Base-by-base conservation (phyloP, 2,888 invertebrate species). In the Ephialtes manifestator region DNA sequence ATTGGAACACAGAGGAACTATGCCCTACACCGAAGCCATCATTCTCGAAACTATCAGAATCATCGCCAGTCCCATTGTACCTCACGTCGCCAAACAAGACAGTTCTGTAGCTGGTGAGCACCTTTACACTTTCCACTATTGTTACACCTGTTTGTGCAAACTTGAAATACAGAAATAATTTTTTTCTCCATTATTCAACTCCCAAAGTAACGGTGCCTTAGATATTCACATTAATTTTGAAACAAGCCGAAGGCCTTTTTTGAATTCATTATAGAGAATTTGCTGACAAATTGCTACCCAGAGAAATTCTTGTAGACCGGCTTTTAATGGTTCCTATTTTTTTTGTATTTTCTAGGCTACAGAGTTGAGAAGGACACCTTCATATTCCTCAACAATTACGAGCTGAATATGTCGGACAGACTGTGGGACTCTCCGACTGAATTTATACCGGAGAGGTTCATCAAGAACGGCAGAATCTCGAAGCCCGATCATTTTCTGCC, bases 401-500 rank as follows among this genome's bases (percentile, higher is more conserved):
- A 96, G 48, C 93, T 96, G 55, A 96, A 96, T 92, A 96, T 96
- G 95, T 96, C 96, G 10, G 94, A 95, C 1, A 93, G 95, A 31
- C 92, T 96, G n/a, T 96, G 96, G 96, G 92, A 93, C 0, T 93
- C 95, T 28, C 96, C 97, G 0, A 92, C 95, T 46, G 93, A 94
- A 86, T 97, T 96, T 91, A 93, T 94, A 78, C 97, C 96, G 0
- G 95, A 95, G 88, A 94, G 96, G 88, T 96, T 96, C 90, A 90
- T 96, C n/a, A 94, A 94, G 79, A 94, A 95, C 24, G 95, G 95
- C 0, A 93, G 93, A 65, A 91, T 96, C 15, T 89, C 94, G 4
- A 96, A 96, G 89, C 96, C 96, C 0, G 96, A 96, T 39, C 95
- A 96, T 90, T 96, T 96, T 90, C 92, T 96, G 24, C 96, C 96